Conservation (phyloP, 2,797 vertebrate genomes). For the Poeciliopsis turneri region DNA sequence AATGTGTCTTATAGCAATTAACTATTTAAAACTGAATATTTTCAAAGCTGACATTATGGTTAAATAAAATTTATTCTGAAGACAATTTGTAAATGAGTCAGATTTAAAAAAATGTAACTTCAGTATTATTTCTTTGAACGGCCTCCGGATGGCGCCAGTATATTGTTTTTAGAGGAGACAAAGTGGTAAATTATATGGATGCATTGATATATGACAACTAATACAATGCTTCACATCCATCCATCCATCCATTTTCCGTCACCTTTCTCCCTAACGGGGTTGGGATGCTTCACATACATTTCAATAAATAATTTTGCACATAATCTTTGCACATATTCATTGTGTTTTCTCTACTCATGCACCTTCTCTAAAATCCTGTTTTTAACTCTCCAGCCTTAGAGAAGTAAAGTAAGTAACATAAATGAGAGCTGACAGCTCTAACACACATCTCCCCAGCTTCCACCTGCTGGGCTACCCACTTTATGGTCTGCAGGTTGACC, state of each 20-base stretch:
- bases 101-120: not conserved
- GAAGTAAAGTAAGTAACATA: slow-evolving; percentile 31
- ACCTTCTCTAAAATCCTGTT: not conserved
- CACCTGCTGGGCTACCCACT: slow-evolving; percentile 35
- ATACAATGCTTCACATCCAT: not conserved
- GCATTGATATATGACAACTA: not conserved
- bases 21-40: not conserved
- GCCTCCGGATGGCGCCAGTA: not conserved
- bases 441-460: slow-evolving; percentile 26
- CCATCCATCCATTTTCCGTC: too few relatives aligned
- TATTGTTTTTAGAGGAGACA: not conserved
- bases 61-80: not conserved
- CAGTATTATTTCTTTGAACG: not conserved
- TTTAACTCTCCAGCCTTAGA: not conserved
- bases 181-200: not conserved
- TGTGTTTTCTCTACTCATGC: not conserved
- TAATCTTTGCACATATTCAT: not conserved
- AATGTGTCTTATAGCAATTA: not conserved
- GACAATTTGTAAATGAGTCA: not conserved
- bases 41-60: not conserved
- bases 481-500: slow-evolving; percentile 56
- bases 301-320: not conserved
- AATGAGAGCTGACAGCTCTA: slow-evolving; percentile 24
- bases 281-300: not conserved
- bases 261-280: too few relatives aligned